These are phyloP conservation scores for Zalophus californianus DNA, from an alignment of 2,797 vertebrate species.

Conservation along the genomic window DNA sequence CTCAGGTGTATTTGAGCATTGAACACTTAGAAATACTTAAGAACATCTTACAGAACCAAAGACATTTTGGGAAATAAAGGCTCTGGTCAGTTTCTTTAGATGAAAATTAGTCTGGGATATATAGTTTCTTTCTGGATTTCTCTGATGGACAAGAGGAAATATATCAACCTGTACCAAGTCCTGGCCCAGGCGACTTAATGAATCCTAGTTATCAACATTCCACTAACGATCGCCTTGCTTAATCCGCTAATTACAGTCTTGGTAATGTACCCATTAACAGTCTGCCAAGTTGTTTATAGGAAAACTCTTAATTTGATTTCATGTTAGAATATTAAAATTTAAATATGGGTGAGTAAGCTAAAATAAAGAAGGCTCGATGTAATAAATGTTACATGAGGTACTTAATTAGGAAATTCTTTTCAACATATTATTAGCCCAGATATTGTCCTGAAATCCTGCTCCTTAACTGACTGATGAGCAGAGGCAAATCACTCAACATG, in stretches of 20 bases:
- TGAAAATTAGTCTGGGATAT: neutral
- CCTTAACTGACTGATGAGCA: neutral
- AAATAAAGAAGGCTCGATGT: neutral
- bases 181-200: neutral
- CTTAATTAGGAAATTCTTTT: slow-evolving; percentile 45
- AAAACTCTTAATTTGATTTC: slow-evolving; percentile 32
- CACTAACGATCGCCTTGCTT: slow-evolving; percentile 19
- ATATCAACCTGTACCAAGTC: neutral
- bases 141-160: slow-evolving; percentile 8
- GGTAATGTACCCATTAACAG: neutral
- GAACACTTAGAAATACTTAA: neutral
- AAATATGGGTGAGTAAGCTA: neutral
- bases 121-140: neutral
- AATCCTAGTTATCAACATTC: neutral
- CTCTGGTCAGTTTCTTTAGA: slow-evolving; percentile 29
- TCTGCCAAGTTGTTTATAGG: neutral
- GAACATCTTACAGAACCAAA: neutral
- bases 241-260: neutral
- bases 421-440: neutral
- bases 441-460: neutral
- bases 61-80: slow-evolving; percentile 15
- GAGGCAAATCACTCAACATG: neutral
- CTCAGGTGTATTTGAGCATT: slow-evolving; percentile 43
- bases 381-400: neutral
- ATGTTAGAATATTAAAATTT: slow-evolving; percentile 48